phyloP scores from a whole-genome alignment of 2,797 vertebrate species.

The Girardinus metallicus region DNA sequence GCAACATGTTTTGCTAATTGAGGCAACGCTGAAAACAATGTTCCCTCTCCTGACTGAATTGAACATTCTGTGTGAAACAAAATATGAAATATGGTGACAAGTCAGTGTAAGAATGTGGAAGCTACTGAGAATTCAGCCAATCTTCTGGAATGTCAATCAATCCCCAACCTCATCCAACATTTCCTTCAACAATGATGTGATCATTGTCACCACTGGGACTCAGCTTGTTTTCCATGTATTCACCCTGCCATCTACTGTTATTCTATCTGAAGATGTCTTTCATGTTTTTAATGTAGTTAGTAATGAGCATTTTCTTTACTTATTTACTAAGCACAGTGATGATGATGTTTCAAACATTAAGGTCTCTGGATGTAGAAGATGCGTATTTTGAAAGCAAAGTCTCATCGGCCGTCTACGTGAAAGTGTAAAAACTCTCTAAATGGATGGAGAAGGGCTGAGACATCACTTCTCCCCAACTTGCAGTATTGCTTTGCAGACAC shows the following conservation, averaged over 20 bases:
- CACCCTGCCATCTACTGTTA: neutral
- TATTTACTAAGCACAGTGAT: neutral
- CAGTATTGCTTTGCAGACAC: conserved; percentile 1
- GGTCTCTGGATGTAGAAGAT: neutral
- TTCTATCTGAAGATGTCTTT: neutral
- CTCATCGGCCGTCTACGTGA: neutral
- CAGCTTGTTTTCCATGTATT: neutral
- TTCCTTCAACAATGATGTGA: neutral
- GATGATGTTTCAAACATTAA: neutral
- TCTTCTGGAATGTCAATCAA: neutral
- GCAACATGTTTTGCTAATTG: neutral
- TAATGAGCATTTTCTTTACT: neutral
- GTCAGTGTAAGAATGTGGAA: neutral
- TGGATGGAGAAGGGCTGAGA: neutral
- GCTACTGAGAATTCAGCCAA: neutral
- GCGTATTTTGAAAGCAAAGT: neutral
- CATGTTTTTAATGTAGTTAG: neutral
- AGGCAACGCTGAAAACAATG: too few species aligned
- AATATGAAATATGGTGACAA: neutral
- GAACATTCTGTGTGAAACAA: neutral
- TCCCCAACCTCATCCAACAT: neutral
- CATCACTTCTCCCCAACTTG: neutral
- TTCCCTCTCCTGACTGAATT: neutral
- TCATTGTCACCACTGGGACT: too few species aligned
- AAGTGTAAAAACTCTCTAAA: neutral